Base-by-base conservation (phyloP, 2,113 vertebrate genomes). In the Labrus mixtus region DNA sequence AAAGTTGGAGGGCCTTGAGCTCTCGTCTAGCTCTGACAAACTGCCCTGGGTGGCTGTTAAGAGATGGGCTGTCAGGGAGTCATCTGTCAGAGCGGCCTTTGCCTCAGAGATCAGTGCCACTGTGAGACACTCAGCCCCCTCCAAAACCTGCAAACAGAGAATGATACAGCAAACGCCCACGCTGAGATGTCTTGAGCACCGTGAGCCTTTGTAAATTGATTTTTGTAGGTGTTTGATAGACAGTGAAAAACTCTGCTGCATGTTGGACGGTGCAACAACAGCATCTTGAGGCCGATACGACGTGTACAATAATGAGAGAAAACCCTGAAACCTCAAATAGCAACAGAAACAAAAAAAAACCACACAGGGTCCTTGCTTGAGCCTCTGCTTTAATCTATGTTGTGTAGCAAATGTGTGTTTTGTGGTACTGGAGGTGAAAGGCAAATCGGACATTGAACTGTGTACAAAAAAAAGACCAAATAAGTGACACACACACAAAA, bases 381-480 rank as follows among this genome's bases (percentile, higher is more conserved):
- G 59, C 67, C 65, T 78, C 66, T 76, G 65, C 46, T 88, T 85
- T 72, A 58, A 53, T 57, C 61, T 76, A 63, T 83, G 73, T 37
- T 79, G 33, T 85, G 55, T 70, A 22, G 82, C 43, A 68, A 79
- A 48, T 70, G 43, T 87, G 68, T 87, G 71, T 81, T 81, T 75
- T 77, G 70, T 70, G 88, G 85, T 88, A 89, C 89, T 68, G 51
- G 73, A 79, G 79, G 58, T 62, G 61, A 51, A 68, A 83, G 36
- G 73, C 46, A 77, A 89, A 67, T 63, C 78, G 83, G 74, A 85
- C 36, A 73, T 77, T 79, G 76, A 83, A 68, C 79, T 77, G 69
- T 39, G 73, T 33, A 62, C 69, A 73, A 63, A 64, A 81, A 33
- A 62, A 69, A 25, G 17, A 70, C 20, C 46, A 87, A 65, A 78